phyloP scores from a whole-genome alignment of 23 tunicate species.

The Diplosoma virens region DNA sequence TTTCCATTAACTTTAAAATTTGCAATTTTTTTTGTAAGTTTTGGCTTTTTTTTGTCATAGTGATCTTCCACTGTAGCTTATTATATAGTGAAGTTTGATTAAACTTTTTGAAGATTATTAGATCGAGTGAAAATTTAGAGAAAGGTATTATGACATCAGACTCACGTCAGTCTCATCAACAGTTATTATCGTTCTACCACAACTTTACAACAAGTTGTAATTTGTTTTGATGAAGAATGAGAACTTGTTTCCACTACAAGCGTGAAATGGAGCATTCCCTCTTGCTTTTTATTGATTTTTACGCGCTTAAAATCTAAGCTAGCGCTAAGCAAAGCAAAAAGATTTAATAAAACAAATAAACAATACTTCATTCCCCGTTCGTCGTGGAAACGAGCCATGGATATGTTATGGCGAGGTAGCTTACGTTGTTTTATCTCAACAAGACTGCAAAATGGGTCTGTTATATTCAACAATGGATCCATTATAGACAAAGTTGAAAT shows the following conservation, averaged over 20 bases:
- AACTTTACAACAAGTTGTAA: not conserved
- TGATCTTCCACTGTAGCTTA: conserved; percentile 14
- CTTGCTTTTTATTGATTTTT: too few species aligned
- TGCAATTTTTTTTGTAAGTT: conserved; percentile 1
- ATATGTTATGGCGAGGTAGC: not conserved
- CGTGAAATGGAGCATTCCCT: too few species aligned
- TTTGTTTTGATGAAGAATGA: not conserved
- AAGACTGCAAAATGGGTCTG: not conserved
- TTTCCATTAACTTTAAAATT: not conserved
- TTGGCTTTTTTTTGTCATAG: conserved; percentile 10
- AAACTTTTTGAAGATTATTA: not conserved
- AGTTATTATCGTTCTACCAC: not conserved
- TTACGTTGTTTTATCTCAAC: not conserved
- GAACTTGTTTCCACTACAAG: too few species aligned
- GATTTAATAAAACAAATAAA: too few species aligned
- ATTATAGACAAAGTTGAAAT: not conserved
- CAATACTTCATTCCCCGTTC: too few species aligned
- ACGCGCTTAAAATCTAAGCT: too few species aligned
- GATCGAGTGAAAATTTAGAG: not conserved
- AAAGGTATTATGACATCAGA: not conserved
- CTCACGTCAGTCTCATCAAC: not conserved
- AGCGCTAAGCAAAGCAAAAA: too few species aligned
- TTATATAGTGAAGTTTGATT: not conserved
- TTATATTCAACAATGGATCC: not conserved
- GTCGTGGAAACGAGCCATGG: too few species aligned